Evolutionary conservation across 2,888 invertebrate genomes (phyloP).

Genomic region (Spisula subtruncata): DNA sequence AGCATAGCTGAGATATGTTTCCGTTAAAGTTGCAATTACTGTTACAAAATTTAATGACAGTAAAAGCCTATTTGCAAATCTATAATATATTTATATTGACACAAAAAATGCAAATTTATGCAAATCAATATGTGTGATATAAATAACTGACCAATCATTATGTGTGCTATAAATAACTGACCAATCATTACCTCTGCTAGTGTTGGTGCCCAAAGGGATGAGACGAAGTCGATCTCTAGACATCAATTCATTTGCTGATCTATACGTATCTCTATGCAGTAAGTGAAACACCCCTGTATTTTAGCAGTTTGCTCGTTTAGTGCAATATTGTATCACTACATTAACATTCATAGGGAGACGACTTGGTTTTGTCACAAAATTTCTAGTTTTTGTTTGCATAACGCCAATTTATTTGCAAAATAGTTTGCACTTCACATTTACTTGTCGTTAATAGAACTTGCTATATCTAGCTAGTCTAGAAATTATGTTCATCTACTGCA

Average conservation of each 20-base stretch:
- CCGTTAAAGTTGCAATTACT: too few relatives aligned
- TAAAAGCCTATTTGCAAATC: neutral
- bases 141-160: neutral
- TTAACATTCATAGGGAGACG: slow-evolving; percentile 6
- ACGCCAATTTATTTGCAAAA: too few relatives aligned
- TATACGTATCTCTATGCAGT: slow-evolving; percentile 77
- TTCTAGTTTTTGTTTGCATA: too few relatives aligned
- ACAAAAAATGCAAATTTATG: too few relatives aligned
- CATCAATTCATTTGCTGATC: slow-evolving; percentile 74
- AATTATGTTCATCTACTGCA: too few relatives aligned
- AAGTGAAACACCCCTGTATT: slow-evolving; percentile 64
- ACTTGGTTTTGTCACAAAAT: neutral
- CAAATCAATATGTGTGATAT: too few relatives aligned
- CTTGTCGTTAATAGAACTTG: too few relatives aligned
- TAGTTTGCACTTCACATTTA: too few relatives aligned
- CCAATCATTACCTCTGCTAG: slow-evolving; percentile 31
- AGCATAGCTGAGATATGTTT: too few relatives aligned
- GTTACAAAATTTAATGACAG: too few relatives aligned
- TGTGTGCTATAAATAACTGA: neutral
- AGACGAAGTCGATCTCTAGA: slow-evolving; percentile 67
- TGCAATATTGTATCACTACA: slow-evolving; percentile 10
- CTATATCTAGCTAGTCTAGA: too few relatives aligned
- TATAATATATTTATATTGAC: neutral
- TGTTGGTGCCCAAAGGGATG: slow-evolving; percentile 44
- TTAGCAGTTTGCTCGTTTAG: slow-evolving; percentile 29